These are phyloP conservation scores for Galbula dea DNA, from an alignment of 2,113 vertebrate species.

Conservation along the genomic window DNA sequence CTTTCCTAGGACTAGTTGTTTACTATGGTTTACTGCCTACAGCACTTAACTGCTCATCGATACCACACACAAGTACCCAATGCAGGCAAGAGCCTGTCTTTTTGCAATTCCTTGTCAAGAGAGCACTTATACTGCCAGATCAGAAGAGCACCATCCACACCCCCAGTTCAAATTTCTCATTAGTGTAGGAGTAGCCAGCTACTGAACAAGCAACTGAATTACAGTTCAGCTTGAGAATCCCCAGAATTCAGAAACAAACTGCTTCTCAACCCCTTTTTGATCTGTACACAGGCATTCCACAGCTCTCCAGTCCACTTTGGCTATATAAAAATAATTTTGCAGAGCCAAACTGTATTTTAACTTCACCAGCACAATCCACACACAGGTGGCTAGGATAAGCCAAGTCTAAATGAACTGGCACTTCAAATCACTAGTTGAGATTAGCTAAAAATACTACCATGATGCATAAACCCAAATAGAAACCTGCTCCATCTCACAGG, in stretches of 20 bases:
- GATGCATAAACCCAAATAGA: constrained; percentile 64
- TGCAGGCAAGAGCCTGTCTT: accelerated
- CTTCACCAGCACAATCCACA: not conserved
- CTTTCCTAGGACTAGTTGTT: not conserved
- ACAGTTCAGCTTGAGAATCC: not conserved
- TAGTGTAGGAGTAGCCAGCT: not conserved
- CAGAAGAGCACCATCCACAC: not conserved
- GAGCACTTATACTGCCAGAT: not conserved
- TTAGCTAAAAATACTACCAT: constrained; percentile 55
- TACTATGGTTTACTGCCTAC: not conserved
- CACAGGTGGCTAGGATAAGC: not conserved
- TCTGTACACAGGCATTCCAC: not conserved
- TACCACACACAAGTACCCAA: accelerated
- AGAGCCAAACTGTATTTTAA: not conserved
- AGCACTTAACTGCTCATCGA: not conserved
- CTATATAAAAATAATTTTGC: not conserved
- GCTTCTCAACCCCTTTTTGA: not conserved
- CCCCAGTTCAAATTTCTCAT: not conserved
- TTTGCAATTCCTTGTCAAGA: not conserved
- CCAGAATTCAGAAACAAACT: not conserved
- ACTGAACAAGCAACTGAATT: not conserved
- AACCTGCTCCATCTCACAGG: not conserved
- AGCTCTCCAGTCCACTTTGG: not conserved
- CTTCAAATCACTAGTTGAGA: not conserved
- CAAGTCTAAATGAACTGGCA: constrained; percentile 8